Conservation (phyloP, 2,797 vertebrate species). For the Sarcophilus harrisii region DNA sequence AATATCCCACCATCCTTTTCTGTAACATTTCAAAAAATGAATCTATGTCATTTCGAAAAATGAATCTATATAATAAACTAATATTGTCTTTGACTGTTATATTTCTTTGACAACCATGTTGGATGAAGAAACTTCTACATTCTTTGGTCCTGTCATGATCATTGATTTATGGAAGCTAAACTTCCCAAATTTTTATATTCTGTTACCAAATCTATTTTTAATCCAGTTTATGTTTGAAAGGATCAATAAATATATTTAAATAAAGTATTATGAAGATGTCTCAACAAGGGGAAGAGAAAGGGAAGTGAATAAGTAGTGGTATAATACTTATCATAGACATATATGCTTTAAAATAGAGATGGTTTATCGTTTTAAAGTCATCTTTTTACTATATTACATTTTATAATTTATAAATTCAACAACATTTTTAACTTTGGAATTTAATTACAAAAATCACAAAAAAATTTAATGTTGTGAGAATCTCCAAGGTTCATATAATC, state of each 20-base stretch:
- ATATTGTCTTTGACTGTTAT: not conserved
- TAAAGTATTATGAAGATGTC: not conserved
- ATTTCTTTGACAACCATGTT: not conserved
- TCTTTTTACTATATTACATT: not conserved
- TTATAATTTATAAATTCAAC: not conserved
- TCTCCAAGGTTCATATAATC: slow-evolving; percentile 6
- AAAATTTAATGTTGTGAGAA: slow-evolving; percentile 17
- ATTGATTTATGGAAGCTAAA: not conserved
- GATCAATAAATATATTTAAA: not conserved
- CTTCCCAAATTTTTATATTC: not conserved
- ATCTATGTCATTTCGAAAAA: not conserved
- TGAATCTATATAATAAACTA: not conserved
- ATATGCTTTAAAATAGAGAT: not conserved
- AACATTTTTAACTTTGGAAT: slow-evolving; percentile 49
- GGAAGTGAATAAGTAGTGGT: not conserved
- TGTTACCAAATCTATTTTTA: not conserved
- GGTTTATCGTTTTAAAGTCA: not conserved
- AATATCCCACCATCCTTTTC: not conserved
- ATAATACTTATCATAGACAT: not conserved
- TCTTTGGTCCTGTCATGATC: not conserved
- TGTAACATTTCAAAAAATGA: not conserved
- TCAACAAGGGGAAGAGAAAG: not conserved
- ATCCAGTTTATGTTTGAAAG: not conserved
- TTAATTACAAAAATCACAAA: slow-evolving; percentile 56
- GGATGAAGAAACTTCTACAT: not conserved